Conservation (phyloP, 2,113 vertebrate genomes). For the Cavia porcellus region DNA sequence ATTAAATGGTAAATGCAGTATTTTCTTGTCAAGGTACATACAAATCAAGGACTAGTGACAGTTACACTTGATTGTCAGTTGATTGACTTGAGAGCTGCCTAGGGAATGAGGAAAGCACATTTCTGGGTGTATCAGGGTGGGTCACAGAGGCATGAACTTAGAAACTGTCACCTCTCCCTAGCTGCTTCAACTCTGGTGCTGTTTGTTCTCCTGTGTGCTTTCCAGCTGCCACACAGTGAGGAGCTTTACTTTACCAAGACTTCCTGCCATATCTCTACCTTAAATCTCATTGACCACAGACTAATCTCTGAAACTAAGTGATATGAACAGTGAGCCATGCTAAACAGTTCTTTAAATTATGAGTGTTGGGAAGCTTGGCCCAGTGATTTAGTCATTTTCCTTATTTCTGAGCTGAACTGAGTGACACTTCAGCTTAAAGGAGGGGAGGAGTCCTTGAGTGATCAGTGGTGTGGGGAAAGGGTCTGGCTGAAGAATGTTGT, state of each 20-base stretch:
- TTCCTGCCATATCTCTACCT: background rate
- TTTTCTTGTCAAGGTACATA: slow-evolving; percentile 46
- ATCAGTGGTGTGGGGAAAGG: background rate
- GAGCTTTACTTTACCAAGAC: background rate
- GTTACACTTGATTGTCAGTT: background rate
- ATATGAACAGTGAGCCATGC: background rate
- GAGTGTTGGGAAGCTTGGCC: background rate
- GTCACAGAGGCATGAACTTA: too few species aligned
- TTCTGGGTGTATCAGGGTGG: background rate
- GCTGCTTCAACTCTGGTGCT: background rate
- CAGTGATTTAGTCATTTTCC: background rate
- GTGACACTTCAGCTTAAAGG: background rate
- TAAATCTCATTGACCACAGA: background rate
- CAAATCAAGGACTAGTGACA: background rate
- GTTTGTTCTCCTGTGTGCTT: background rate
- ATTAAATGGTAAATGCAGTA: slow-evolving; percentile 3
- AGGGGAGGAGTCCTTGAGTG: background rate
- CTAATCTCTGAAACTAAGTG: background rate
- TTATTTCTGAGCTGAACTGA: background rate
- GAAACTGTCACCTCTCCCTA: background rate
- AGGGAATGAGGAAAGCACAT: background rate
- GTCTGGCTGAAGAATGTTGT: background rate
- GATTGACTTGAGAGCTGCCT: background rate
- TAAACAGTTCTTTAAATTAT: background rate
- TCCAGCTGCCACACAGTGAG: background rate